Evolutionary conservation across 2,888 invertebrate species (phyloP), one percentile per base, ranked within the genome.

Genomic region (Hypena proboscidalis): DNA sequence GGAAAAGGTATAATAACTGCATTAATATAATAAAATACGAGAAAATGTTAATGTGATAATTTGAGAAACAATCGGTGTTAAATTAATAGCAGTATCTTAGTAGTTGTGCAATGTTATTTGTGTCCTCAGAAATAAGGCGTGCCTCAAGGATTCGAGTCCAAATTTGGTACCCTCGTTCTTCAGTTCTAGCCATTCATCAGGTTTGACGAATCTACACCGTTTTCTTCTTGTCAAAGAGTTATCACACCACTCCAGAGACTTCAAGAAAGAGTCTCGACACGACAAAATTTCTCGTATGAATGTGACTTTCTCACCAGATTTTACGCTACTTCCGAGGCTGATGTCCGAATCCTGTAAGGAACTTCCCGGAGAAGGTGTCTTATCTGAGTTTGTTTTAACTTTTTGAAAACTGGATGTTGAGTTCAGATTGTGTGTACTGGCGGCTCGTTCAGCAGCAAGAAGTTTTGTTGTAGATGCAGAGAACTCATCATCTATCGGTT

Each of bases 191-290:
- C 90, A 90, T 51, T 87, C 85, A 61, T 90, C 90, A 43, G 74
- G 77, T 71, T 80, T 86, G 41, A 90, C 69, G 19, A 70, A 59
- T 34, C 83, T 79, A 68, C 79, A 87, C 48, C 78, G 85, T 76
- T 85, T 90, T 44, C 80, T 77, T 58, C 90, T 80, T 9, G 86
- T 87, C 45, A 91, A 74, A 6, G 91, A 86, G 56, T 90, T 90
- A 61, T 91, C 91, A 60, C 85, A 90, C 85, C 87, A 90, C 63
- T 91, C 91, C 69, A 91, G 65, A 22, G 91, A 88, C 43, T 80
- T 87, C 50, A 91, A 64, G 56, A 91, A 91, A 13, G 83, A 61
- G 61, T 91, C 91, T 36, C 85, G 81, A 69, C 85, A 90, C 45
- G 79, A 76, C 52, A 90, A 57, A 22, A 91, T 76, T 47, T 91